A percentile compares a stretch with the other conserved stretches of the same genome.
These are phyloP conservation scores for Atta texana DNA, from an alignment of 1,140 invertebrate species.

Conservation along the genomic window DNA sequence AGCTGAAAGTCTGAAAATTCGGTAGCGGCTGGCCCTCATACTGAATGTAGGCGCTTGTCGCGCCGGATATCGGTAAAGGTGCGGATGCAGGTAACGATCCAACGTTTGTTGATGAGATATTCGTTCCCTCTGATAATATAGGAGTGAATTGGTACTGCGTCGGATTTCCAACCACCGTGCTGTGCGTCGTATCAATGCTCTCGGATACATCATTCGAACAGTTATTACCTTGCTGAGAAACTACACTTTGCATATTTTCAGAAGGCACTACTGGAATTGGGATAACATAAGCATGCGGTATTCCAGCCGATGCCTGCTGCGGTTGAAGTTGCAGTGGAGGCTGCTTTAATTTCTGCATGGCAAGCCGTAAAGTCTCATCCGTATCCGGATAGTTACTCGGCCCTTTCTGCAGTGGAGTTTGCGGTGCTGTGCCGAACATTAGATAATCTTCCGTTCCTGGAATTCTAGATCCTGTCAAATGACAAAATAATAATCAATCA, in stretches of 20 bases:
- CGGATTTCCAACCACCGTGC: conserved; percentile 69
- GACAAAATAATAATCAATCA: conserved; percentile 28
- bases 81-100: conserved; percentile 68
- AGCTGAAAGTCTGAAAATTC: conserved; percentile 81
- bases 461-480: conserved; percentile 79
- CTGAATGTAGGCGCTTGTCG: conserved; percentile 77
- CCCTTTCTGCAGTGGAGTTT: conserved; percentile 83
- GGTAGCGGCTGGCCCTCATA: conserved; percentile 79
- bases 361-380: conserved; percentile 83
- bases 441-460: conserved; percentile 83
- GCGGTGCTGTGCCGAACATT: conserved; percentile 84
- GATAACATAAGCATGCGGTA: conserved; percentile 84
- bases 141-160: conserved; percentile 81
- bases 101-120: conserved; percentile 63
- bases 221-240: conserved; percentile 68
- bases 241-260: conserved; percentile 80
- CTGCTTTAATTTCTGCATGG: conserved; percentile 84
- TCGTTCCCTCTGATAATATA: conserved; percentile 77
- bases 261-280: conserved; percentile 85
- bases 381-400: conserved; percentile 83
- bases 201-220: conserved; percentile 71
- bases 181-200: conserved; percentile 72
- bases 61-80: conserved; percentile 71
- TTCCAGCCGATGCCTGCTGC: conserved; percentile 76
- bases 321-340: conserved; percentile 76